Base-by-base conservation (phyloP, 2,888 invertebrate genomes). In the Xestia c-nigrum region DNA sequence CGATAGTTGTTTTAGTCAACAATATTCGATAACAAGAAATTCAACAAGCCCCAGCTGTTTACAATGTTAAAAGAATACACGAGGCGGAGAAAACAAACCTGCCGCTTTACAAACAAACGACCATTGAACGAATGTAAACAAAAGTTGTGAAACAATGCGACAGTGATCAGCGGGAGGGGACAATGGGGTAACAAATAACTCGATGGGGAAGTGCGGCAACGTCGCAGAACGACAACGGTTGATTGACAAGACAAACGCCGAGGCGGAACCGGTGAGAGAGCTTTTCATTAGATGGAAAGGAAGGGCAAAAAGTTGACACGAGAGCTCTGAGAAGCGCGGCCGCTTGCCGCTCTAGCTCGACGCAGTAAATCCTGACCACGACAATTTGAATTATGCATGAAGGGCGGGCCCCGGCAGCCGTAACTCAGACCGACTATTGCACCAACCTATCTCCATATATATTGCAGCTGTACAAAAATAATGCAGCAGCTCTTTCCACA, bases 101-200 rank as follows among this genome's bases (percentile, higher is more conserved):
- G 90, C 88, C 89, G 90, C 92, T 93, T 91, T 90, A 91, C 91
- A 94, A 95, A 95, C 94, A 95, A 94, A 94, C 92, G 92, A 91
- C 91, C 91, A 93, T 93, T 91, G 92, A 94, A 89, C 91, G 91
- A 93, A 93, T 93, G 93, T 95, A 96, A 95, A 95, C 95, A 95
- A 95, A 94, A 94, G 93, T 92, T 90, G 91, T 89, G 92, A 94
- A 93, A 96, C 95, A 96, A 95, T 95, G 93, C 91, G 93, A 94
- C 95, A 93, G 92, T 94, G 94, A 95, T 94, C 93, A 92, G 91
- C 91, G 89, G 91, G 90, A 89, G 90, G 91, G 91, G 90, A 96
- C 96, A 96, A 96, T 96, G 91, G 94, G 92, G 92, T 91, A 95
- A 96, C 96, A 94, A 95, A 95, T 95, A 95, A 95, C 94, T 94